Evolutionary conservation across 2,797 vertebrate species (phyloP).

Genomic region (Mormyrops attenuatus): DNA sequence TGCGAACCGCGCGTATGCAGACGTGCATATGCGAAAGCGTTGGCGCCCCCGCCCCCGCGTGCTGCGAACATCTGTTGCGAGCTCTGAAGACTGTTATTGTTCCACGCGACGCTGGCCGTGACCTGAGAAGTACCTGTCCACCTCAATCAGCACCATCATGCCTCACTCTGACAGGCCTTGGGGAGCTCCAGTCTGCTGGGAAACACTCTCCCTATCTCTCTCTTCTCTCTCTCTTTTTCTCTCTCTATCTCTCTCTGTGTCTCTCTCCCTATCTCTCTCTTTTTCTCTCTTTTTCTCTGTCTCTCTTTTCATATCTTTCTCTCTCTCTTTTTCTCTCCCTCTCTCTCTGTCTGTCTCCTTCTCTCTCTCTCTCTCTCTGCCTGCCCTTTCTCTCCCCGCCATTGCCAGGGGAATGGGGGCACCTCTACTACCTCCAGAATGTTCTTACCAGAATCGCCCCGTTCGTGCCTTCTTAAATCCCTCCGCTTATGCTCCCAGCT

Average conservation of each 20-base stretch:
- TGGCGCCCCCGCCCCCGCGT: slow-evolving; percentile 32
- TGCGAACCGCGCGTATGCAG: neutral
- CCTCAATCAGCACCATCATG: slow-evolving; percentile 59
- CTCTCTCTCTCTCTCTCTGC: slow-evolving; percentile 21
- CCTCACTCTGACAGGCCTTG: slow-evolving; percentile 57
- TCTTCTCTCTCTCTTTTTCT: slow-evolving; percentile 11
- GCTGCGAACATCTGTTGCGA: slow-evolving; percentile 47
- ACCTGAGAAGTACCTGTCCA: slow-evolving; percentile 69
- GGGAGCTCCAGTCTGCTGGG: slow-evolving; percentile 64
- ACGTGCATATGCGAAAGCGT: slow-evolving; percentile 4
- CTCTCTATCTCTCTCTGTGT: slow-evolving; percentile 23
- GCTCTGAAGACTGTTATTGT: slow-evolving; percentile 26
- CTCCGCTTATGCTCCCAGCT: neutral
- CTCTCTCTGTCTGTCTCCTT: neutral
- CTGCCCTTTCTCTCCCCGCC: slow-evolving; percentile 19
- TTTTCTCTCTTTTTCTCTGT: neutral
- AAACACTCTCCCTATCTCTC: slow-evolving; percentile 12
- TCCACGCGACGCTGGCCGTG: slow-evolving; percentile 51
- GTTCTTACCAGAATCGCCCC: neutral
- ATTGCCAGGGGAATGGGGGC: neutral
- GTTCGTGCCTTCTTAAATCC: neutral
- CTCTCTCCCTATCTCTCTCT: too few relatives aligned
- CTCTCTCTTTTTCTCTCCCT: too few relatives aligned
- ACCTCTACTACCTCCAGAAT: neutral
- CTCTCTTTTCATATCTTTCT: too few relatives aligned